Evolutionary conservation across 2,888 invertebrate genomes (phyloP), one percentile per base, ranked within the genome.

Genomic region (Amphipyra tragopoginis): DNA sequence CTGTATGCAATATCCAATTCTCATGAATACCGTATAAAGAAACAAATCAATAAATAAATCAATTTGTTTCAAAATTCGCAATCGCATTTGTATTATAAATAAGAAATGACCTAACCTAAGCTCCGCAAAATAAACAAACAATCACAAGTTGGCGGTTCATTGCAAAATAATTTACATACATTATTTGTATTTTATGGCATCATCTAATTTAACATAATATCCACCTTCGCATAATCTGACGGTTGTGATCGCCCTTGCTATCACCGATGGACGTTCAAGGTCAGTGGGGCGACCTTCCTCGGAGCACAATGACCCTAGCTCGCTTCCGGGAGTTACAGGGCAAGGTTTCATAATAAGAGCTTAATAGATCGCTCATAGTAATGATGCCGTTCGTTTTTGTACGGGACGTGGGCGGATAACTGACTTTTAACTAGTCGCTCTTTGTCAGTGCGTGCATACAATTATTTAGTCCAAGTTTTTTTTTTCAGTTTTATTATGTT

Each of bases 221-320:
- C 48, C 49, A 49, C 51, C 63, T 72, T 65, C 65, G 43, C 49
- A 43, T 60, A 56, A 53, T 56, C 52, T 53, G 50, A 42, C 49
- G 50, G 68, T 68, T 75, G 56, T 65, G 68, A 62, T 64, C 67
- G 85, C 81, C 85, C 84, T 85, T 85, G 85, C 83, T 83, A 80
- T 83, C 82, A 77, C 84, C 72, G 69, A 75, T 75, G 72, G 67
- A 57, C 52, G 62, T 50, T 73, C 81, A 83, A 85, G 85, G 85
- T 79, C 69, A 66, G 49, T 48, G 44, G 49, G 42, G 56, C 70
- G 80, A 72, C 85, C 84, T 84, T 82, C 77, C 64, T 67, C 38
- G 56, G 74, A 82, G 86, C 81, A 78, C 86, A 86, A 79, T 82
- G 85, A 84, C 86, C 86, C 77, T 75, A 57, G 78, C 61, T 58